Evolutionary conservation across 2,113 vertebrate genomes (phyloP).

Genomic region (Mirza zaza): DNA sequence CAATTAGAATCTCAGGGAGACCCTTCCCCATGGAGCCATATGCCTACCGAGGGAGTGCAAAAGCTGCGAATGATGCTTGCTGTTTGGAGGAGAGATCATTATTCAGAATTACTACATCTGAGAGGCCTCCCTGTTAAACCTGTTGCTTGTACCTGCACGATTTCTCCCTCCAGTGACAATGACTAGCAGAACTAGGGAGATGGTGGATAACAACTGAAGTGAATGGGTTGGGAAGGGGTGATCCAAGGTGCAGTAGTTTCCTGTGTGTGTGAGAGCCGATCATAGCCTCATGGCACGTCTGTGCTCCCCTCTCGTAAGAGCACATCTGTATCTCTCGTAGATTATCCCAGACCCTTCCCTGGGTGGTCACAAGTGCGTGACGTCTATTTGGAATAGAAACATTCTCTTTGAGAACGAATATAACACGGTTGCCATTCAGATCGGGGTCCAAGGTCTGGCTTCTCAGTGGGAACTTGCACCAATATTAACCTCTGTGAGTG

Average conservation of each 20-base stretch:
- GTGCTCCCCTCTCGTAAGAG: neutral
- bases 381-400: neutral
- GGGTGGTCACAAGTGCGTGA: no score
- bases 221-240: neutral
- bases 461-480: neutral
- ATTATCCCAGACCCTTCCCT: neutral
- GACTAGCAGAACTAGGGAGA: no score
- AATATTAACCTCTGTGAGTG: neutral
- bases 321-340: accelerated
- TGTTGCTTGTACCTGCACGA: neutral
- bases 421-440: accelerated
- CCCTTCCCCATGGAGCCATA: accelerated
- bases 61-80: neutral
- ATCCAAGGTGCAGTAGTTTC: accelerated
- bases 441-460: neutral
- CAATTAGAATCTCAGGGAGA: no score
- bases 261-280: neutral
- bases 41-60: neutral
- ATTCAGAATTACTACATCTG: neutral
- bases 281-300: accelerated
- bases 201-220: neutral
- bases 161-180: neutral
- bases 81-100: neutral
- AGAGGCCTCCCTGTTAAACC: neutral
- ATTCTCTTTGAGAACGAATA: neutral